These are phyloP conservation scores for Trachymyrmex cornetzi DNA, from an alignment of 1,140 invertebrate genomes.

Conservation along the genomic window DNA sequence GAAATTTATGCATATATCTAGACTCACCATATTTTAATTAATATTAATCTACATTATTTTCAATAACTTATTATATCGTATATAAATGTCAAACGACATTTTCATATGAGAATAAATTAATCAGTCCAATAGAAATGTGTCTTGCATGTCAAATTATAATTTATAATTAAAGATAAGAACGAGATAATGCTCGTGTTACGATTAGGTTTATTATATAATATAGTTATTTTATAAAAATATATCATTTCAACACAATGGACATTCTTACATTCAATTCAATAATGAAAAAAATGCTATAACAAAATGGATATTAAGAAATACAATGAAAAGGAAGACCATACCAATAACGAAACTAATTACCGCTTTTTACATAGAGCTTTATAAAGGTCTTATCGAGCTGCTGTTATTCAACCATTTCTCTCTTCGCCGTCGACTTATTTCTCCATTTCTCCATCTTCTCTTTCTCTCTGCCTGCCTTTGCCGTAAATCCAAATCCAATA, in stretches of 20 bases:
- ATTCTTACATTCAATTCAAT: neutral
- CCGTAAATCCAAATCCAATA: slow-evolving; percentile 53
- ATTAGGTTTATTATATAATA: neutral
- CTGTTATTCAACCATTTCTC: slow-evolving; percentile 25
- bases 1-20: neutral
- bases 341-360: slow-evolving; percentile 48
- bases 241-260: neutral
- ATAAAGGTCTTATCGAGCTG: slow-evolving; percentile 35
- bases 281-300: neutral
- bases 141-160: slow-evolving; percentile 2
- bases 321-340: slow-evolving; percentile 11
- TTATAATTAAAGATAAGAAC: neutral
- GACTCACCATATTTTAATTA: neutral
- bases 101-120: neutral
- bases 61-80: neutral
- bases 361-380: slow-evolving; percentile 34
- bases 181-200: neutral
- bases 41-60: neutral
- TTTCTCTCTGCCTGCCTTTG: slow-evolving; percentile 2
- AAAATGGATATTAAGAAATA: neutral
- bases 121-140: neutral
- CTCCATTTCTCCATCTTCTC: slow-evolving; percentile 12
- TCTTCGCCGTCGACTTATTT: slow-evolving; percentile 24
- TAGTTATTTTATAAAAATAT: neutral
- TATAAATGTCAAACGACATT: neutral